Evolutionary conservation across 64 coral and sea anemone species (phyloP).

Genomic region (Actinia tenebrosa): DNA sequence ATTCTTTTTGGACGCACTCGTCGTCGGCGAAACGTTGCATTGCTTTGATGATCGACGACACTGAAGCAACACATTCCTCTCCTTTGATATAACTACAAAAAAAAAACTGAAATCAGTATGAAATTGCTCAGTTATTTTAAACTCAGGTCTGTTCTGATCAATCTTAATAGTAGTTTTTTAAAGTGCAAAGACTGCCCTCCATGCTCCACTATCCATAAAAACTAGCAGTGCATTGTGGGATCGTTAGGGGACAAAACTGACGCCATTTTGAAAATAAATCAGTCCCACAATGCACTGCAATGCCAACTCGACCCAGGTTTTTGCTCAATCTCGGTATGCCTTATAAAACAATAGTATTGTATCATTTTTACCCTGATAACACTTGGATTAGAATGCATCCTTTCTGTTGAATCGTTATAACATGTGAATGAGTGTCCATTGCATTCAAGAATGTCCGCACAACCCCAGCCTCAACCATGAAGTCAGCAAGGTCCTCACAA

Average conservation of each 20-base stretch:
- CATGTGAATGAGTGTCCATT: conserved; percentile 37
- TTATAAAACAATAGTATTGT: not conserved
- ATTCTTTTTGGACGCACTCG: conserved; percentile 62
- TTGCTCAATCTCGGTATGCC: no score
- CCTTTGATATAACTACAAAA: not conserved
- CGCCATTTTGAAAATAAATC: no score
- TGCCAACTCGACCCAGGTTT: no score
- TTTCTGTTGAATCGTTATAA: conserved; percentile 67
- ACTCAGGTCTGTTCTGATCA: no score
- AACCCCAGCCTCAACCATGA: conserved; percentile 49
- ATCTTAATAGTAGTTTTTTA: no score
- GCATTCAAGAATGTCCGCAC: conserved; percentile 47
- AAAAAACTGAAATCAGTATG: not conserved
- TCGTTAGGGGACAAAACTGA: no score
- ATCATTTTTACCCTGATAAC: conserved; percentile 9
- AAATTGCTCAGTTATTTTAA: no score
- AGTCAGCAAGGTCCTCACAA: conserved; percentile 57
- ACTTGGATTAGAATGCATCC: conserved; percentile 69
- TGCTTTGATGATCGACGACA: conserved; percentile 36
- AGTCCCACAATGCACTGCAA: no score
- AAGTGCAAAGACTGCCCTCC: no score
- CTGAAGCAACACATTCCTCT: conserved; percentile 24
- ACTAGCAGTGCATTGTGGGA: no score
- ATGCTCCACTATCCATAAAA: no score
- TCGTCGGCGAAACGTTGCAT: conserved; percentile 48